Evolutionary conservation across 1,140 invertebrate genomes (phyloP), one percentile per base, ranked within the genome.

Genomic region (Dysdera silvatica): DNA sequence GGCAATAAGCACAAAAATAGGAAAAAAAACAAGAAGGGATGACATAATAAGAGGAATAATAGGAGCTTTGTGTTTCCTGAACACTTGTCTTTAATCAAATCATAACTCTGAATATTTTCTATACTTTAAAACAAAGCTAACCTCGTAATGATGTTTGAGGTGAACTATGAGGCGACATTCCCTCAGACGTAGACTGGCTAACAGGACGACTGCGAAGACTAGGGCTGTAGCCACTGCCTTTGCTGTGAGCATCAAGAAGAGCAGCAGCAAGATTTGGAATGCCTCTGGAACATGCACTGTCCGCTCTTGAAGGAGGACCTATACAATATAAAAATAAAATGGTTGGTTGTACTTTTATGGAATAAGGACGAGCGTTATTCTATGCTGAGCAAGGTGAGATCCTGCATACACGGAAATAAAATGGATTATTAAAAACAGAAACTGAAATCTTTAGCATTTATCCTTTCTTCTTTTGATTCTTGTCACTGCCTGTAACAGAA

Each of bases 181-280:
- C 61, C 41, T 63, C 61, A 12, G 45, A 52, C 2, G 61, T 63
- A 6, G 61, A 63, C n/a, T 63, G 80, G 78, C 63, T 80, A 72
- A n/a, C 80, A 78, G 26, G 80, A 79, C 73, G 54, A 73, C 73
- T 47, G 72, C 73, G 31, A 77, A 77, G 45, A 20, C 48, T 66
- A 8, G 58, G 40, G 29, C 55, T 65, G 67, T 58, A 66, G 12
- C 49, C 32, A 52, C 35, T 32, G 16, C 58, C 52, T 6, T 51
- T 54, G 12, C 59, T 37, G 29, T 80, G 77, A 8, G 79, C 78
- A 70, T 81, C 80, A 54, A 81, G 76, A 31, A 81, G 70, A 24
- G 78, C 80, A 62, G 79, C 80, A 54, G 79, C 79, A 14, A 80
- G 71, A 69, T 78, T 80, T 47, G 79, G 77, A 12, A 52, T 56